phyloP scores from a whole-genome alignment of 1,140 invertebrate genomes.

The Stegodyphus dumicola region DNA sequence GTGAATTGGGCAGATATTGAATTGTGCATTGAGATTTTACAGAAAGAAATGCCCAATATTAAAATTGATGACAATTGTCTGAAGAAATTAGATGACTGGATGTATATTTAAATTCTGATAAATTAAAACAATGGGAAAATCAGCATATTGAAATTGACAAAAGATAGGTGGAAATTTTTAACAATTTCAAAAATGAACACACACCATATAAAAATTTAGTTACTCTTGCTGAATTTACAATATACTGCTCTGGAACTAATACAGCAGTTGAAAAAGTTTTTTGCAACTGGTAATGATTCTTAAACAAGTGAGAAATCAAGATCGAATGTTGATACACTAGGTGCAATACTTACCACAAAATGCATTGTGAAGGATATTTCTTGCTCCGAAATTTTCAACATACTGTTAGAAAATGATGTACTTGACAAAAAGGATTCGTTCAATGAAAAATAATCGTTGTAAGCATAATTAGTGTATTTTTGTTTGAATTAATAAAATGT shows the following conservation, averaged over 20 bases:
- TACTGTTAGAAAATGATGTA: background rate
- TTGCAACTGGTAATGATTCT: background rate
- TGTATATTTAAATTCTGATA: background rate
- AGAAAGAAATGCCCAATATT: background rate
- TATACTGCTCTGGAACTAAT: background rate
- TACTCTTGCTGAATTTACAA: conserved; percentile 4
- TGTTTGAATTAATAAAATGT: background rate
- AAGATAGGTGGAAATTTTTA: conserved; percentile 3
- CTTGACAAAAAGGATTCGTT: background rate
- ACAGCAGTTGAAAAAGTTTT: conserved; percentile 5
- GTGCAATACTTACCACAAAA: background rate
- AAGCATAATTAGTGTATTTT: background rate
- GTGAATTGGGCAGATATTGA: background rate
- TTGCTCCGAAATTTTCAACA: background rate
- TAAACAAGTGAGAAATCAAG: conserved; percentile 5
- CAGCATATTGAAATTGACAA: background rate
- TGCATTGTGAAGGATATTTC: background rate
- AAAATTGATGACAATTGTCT: conserved; percentile 2
- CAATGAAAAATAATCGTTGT: background rate
- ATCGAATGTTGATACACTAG: conserved; percentile 8
- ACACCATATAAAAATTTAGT: conserved; percentile 7
- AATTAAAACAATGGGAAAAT: conserved; percentile 4
- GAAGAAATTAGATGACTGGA: background rate
- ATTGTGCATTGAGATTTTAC: background rate
- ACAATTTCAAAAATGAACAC: background rate